Evolutionary conservation across 2,888 invertebrate species (phyloP), one percentile per base, ranked within the genome.

Genomic region (Amphiduros pacificus): DNA sequence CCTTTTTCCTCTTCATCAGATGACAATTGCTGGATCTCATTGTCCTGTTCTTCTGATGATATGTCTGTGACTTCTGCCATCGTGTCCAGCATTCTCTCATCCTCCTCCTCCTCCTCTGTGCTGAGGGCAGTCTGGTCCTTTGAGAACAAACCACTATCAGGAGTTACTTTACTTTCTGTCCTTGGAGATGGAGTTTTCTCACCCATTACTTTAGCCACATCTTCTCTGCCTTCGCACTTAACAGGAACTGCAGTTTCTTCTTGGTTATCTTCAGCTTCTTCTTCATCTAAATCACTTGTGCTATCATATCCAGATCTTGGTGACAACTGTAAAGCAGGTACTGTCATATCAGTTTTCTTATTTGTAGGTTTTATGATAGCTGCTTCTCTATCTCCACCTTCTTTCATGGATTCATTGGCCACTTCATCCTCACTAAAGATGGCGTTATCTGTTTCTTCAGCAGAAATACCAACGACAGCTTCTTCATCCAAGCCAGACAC

Each of bases 11-110:
- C 36, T 11, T 32, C 36, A 53, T 53, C 36, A 3, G 5, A 9
- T 3, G 31, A 29, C 5, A 17, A 29, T 29, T 28, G n/a, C 27
- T n/a, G 44, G 9, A 44, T 6, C 5, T 44, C 44, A 5, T 5
- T 9, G n/a, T 44, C n/a, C 5, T n/a, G 3, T n/a, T 56, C 56
- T 9, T 60, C 65, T 36, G 55, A 28, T 29, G 65, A 62, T 9
- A 62, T 44, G 22, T 65, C 62, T 20, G 61, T 58, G 28, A 65
- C 48, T 20, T 65, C 62, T 3, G 62, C 65, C 59, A 65, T 52
- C 1, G 65, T 65, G 53, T 65, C 62, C 24, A 51, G 54, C 14
- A 26, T 53, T 32, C 24, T 29, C 27, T 61, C 55, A 26, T 56
- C 56, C 5, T n/a, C 28, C 26, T n/a, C 44, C 5, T 28, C 29